Evolutionary conservation across 2,113 vertebrate genomes (phyloP), one percentile per base, ranked within the genome.

Genomic region (Psittacula cyanocephala): DNA sequence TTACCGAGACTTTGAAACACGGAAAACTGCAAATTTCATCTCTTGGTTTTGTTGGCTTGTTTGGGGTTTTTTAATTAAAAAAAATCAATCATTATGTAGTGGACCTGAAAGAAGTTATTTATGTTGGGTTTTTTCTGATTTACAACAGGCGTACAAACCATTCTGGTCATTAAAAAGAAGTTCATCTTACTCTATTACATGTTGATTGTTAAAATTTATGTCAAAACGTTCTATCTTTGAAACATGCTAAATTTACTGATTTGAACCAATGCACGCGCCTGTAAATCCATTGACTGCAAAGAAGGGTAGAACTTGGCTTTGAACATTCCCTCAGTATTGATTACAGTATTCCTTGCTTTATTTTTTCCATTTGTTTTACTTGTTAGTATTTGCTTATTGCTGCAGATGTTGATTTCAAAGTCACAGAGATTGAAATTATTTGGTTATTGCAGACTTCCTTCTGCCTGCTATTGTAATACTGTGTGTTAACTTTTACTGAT

Each of bases 151-250:
- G 43, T 20, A 70, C 77, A 83, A 93, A 85, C 19, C 64, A 65
- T 71, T 85, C 53, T 47, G 44, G 17, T 80, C 80, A 85, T 71
- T 80, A 75, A 47, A 67, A 86, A 83, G 50, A 83, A 84, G 80
- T 80, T 92, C 6, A 74, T 82, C 41, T 94, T 79, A 50, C n/a
- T 90, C 46, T 81, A 91, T 91, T 82, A 69, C 62, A 74, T 76
- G 39, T 67, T 85, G 62, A 59, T 81, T 74, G 50, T 86, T 91
- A 79, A 83, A 94, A 94, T 90, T 94, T 39, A 93, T 60, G 47
- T 68, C 52, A 92, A 85, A 84, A 93, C 2, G 1, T 74, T 88
- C 41, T 50, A 5, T 77, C 59, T 88, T 83, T 90, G 55, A 88
- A 81, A 78, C 41, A 53, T 81, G 81, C 15, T 39, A 78, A 25